These are phyloP conservation scores for Sisyra terminalis DNA, from an alignment of 2,888 invertebrate species.

Conservation along the genomic window DNA sequence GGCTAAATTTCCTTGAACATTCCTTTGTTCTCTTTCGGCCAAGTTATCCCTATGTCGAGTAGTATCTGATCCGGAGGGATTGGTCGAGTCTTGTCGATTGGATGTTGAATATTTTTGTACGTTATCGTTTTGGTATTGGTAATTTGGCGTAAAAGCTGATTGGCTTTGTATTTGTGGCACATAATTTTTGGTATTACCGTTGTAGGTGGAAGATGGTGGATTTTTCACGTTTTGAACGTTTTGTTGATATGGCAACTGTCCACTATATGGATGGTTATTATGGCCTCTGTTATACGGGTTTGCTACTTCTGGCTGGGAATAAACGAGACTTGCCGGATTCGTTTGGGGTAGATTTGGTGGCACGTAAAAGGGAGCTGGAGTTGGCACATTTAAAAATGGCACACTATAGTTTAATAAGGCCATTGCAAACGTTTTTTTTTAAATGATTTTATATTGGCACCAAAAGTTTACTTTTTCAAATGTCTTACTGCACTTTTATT, in stretches of 20 bases:
- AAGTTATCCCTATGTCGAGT: not conserved
- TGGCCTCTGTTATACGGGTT: not conserved
- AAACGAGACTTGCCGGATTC: not conserved
- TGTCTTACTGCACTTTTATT: too few relatives aligned
- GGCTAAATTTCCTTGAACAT: not conserved
- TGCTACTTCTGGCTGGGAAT: not conserved
- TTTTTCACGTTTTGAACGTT: not conserved
- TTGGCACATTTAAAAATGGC: conserved; percentile 21
- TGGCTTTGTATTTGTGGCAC: too few relatives aligned
- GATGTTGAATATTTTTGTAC: not conserved
- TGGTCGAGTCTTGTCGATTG: not conserved
- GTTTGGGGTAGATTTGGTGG: conserved; percentile 12
- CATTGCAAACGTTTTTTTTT: conserved; percentile 15
- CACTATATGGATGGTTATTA: not conserved
- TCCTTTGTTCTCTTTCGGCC: not conserved
- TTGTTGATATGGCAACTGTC: not conserved
- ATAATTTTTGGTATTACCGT: too few relatives aligned
- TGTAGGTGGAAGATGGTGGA: not conserved
- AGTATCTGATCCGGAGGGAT: not conserved
- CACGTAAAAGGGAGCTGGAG: conserved; percentile 18
- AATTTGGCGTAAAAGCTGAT: not conserved
- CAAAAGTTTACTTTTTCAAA: not conserved
- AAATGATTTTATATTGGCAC: conserved; percentile 2
- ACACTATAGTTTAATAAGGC: conserved; percentile 23
- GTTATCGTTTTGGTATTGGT: not conserved